Conservation (phyloP, 2,888 invertebrate genomes). For the Rotaria magnacalcarata region DNA sequence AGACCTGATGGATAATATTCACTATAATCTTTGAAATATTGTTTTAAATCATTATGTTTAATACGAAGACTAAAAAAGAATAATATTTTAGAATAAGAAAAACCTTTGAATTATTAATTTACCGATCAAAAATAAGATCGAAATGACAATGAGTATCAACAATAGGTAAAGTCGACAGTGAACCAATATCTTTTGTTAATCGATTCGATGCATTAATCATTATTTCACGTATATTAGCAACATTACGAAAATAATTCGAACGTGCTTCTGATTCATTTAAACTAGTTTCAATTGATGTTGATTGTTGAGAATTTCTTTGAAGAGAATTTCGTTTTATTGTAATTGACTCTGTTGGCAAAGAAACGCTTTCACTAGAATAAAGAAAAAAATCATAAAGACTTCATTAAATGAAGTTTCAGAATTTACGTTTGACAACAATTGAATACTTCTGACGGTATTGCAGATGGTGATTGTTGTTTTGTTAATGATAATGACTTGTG, state of each 20-base stretch:
- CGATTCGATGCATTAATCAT: background rate
- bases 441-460: background rate
- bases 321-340: no score
- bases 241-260: background rate
- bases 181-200: background rate
- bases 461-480: no score
- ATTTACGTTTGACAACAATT: background rate
- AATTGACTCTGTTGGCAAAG: no score
- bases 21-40: conserved; percentile 11
- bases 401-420: background rate
- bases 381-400: background rate
- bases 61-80: background rate
- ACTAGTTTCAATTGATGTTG: background rate
- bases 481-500: no score
- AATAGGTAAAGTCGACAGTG: background rate
- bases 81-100: no score
- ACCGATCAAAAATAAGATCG: conserved; percentile 31
- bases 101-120: no score
- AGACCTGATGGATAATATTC: background rate
- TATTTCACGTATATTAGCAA: background rate
- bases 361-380: no score
- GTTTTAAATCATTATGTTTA: background rate
- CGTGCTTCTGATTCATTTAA: background rate
- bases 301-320: background rate
- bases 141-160: conserved; percentile 37